Evolutionary conservation across 2,888 invertebrate genomes (phyloP).

Genomic region (Hypomecis atomaria): DNA sequence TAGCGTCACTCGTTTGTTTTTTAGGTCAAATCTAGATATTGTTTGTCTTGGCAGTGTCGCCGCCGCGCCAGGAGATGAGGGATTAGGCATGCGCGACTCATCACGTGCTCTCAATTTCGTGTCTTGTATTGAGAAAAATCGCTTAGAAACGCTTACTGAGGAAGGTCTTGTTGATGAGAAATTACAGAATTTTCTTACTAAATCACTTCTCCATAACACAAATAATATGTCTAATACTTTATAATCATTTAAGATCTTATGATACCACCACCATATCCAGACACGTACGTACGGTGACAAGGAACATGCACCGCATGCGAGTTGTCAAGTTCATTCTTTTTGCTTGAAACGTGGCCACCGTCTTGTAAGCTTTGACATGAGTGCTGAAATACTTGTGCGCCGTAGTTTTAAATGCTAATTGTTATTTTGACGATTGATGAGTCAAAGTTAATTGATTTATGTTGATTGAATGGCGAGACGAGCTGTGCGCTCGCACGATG

Average conservation of each 20-base stretch:
- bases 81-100: too few species aligned
- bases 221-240: neutral
- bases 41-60: too few species aligned
- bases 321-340: constrained; percentile 13
- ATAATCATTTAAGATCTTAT: constrained; percentile 5
- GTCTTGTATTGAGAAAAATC: too few species aligned
- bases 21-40: too few species aligned
- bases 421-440: neutral
- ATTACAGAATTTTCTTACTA: neutral
- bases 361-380: constrained; percentile 9
- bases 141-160: too few species aligned
- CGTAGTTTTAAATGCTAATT: neutral
- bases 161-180: too few species aligned
- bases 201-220: neutral
- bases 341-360: constrained; percentile 1
- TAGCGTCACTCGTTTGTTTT: too few species aligned
- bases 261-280: constrained; percentile 16
- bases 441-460: neutral
- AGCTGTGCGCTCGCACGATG: too few species aligned
- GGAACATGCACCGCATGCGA: constrained; percentile 23
- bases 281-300: constrained; percentile 7
- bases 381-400: constrained; percentile 15
- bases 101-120: too few species aligned
- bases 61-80: too few species aligned
- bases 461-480: too few species aligned